A percentile compares a stretch with the other conserved stretches of the same genome.
phyloP scores from a whole-genome alignment of 2,888 invertebrate genomes.

The Eucera pruinosa region DNA sequence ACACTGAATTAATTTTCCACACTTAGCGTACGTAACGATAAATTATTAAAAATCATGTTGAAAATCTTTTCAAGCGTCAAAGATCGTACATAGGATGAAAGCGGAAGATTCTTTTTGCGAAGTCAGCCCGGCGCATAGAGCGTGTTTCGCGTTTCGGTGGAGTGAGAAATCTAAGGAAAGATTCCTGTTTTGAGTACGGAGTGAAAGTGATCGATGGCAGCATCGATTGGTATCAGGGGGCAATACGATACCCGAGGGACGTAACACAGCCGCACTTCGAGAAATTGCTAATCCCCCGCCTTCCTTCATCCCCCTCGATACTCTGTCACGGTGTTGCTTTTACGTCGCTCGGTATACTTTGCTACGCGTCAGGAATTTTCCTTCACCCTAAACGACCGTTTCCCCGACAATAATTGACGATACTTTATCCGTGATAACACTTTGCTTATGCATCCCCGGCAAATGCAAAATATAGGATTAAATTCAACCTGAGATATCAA shows the following conservation, averaged over 20 bases:
- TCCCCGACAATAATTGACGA: constrained; percentile 40
- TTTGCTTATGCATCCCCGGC: constrained; percentile 7
- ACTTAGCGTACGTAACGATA: too few species aligned
- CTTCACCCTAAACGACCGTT: constrained; percentile 57
- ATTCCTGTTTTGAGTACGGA: constrained; percentile 48
- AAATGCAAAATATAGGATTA: background rate
- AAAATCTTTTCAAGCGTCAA: background rate
- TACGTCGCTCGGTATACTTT: constrained; percentile 43
- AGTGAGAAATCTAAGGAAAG: constrained; percentile 61
- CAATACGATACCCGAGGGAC: constrained; percentile 70
- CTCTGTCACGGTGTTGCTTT: constrained; percentile 54
- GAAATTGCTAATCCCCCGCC: constrained; percentile 72
- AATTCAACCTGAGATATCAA: too few species aligned
- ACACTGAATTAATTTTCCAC: too few species aligned
- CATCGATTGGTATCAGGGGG: constrained; percentile 71
- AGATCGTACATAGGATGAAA: background rate
- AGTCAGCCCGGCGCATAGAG: background rate
- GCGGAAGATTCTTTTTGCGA: background rate
- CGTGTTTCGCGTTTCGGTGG: constrained; percentile 4
- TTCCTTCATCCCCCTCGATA: constrained; percentile 22
- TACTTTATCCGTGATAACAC: constrained; percentile 24
- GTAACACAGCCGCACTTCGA: constrained; percentile 68
- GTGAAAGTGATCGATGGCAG: constrained; percentile 69
- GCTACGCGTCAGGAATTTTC: constrained; percentile 63
- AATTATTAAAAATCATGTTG: background rate